Base-by-base conservation (phyloP, 2,113 vertebrate species). In the Oryzias javanicus region DNA sequence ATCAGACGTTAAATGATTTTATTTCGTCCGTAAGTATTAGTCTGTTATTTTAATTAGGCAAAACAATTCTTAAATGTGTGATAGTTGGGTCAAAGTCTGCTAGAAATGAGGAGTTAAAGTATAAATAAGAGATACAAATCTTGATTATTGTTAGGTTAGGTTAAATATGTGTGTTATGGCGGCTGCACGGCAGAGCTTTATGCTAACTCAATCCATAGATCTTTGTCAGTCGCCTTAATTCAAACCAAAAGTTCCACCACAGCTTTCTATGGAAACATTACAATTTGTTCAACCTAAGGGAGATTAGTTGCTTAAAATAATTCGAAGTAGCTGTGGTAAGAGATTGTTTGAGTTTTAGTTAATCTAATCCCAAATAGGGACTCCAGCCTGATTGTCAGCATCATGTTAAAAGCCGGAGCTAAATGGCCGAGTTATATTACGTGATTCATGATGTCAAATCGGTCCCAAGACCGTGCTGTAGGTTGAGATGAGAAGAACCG, bases 341-440 rank as follows among this genome's bases (percentile, higher is more conserved):
- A 79, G 61, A 72, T 64, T 58, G 49, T 77, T 60, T 66, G 4
- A 63, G 42, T 66, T 80, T 59, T 49, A 54, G 64, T 71, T 62
- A 53, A 67, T 59, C 49, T 57, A 68, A 76, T 42, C 29, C 60
- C 49, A 63, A 68, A 58, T 57, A 60, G 66, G 61, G 40, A 42
- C 62, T 74, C 50, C 8, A 48, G 46, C 41, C 42, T 44, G 49
- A 48, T 49, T 63, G 67, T 78, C 62, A 22, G 63, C 65, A 51
- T 57, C 47, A 20, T 79, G 51, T 63, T 60, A 18, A 4, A 16
- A 56, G 62, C 63, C 22, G 13, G 24, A 59, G 67, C 60, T 76
- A 54, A 70, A 45, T 64, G 51, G 18, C 50, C 44, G 8, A 72
- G 66, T 41, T 75, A 69, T 45, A 72, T 67, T 65, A 67, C 59